phyloP scores from a whole-genome alignment of 2,797 vertebrate species.

The Champsocephalus gunnari region DNA sequence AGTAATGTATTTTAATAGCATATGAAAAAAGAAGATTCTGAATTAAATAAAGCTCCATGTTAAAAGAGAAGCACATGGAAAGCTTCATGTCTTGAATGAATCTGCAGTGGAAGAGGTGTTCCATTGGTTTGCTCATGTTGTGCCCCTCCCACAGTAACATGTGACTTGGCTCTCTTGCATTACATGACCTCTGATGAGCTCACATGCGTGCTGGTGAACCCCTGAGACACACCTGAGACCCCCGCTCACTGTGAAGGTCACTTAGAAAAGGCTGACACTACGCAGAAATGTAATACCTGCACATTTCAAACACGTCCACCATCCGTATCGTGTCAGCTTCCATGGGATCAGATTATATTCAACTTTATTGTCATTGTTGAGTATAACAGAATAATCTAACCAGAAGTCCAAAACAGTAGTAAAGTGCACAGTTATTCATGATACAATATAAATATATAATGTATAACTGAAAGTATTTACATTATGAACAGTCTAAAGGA shows the following conservation, averaged over 20 bases:
- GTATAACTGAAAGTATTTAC: no score
- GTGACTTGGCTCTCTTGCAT: constrained; percentile 28
- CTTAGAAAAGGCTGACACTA: constrained; percentile 17
- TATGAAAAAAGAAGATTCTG: background rate
- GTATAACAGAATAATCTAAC: no score
- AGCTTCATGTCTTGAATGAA: background rate
- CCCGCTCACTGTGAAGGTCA: constrained; percentile 61
- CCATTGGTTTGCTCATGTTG: background rate
- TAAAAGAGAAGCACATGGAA: background rate
- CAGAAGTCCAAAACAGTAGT: no score
- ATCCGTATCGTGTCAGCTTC: background rate
- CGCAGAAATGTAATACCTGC: constrained; percentile 6
- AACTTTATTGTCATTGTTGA: no score
- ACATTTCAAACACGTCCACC: constrained; percentile 15
- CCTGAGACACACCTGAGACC: constrained; percentile 51
- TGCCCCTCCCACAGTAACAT: background rate
- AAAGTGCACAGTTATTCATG: no score
- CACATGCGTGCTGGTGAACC: constrained; percentile 20
- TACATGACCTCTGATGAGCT: constrained; percentile 50
- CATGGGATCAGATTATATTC: no score
- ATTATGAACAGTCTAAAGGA: no score
- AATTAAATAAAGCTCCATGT: background rate
- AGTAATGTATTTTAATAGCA: background rate
- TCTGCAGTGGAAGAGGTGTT: background rate
- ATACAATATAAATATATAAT: no score